Evolutionary conservation across 2,888 invertebrate species (phyloP).

Genomic region (Lumbricus terrestris): DNA sequence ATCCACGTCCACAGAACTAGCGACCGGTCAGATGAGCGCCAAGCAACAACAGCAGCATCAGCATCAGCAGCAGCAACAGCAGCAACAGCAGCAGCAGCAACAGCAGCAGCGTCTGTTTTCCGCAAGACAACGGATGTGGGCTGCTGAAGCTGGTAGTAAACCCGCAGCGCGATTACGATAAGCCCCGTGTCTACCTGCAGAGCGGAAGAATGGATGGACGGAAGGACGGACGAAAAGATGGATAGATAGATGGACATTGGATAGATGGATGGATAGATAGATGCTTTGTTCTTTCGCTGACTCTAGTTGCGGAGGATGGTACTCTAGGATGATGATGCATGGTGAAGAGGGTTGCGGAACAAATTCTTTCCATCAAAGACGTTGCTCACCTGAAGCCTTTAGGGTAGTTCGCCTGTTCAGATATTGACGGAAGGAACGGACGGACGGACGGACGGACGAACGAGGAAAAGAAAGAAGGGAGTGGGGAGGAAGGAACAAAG

Average conservation of each 20-base stretch:
- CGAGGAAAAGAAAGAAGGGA: too few relatives aligned
- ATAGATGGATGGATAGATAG: background rate
- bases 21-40: background rate
- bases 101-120: background rate
- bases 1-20: background rate
- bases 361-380: background rate
- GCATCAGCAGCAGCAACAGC: background rate
- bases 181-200: background rate
- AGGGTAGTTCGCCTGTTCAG: background rate
- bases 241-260: background rate
- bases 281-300: background rate
- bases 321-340: background rate
- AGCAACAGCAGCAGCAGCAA: background rate
- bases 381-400: background rate
- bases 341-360: background rate
- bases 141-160: background rate
- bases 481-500: too few relatives aligned
- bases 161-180: background rate
- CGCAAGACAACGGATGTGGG: background rate
- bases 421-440: background rate
- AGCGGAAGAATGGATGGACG: too few relatives aligned
- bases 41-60: background rate
- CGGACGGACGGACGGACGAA: background rate
- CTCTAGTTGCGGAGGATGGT: background rate
- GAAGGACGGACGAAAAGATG: background rate